Percentiles rank a stretch among this genome's conserved stretches.
Conservation (phyloP, 2,797 vertebrate genomes). For the Alectoris magna region DNA sequence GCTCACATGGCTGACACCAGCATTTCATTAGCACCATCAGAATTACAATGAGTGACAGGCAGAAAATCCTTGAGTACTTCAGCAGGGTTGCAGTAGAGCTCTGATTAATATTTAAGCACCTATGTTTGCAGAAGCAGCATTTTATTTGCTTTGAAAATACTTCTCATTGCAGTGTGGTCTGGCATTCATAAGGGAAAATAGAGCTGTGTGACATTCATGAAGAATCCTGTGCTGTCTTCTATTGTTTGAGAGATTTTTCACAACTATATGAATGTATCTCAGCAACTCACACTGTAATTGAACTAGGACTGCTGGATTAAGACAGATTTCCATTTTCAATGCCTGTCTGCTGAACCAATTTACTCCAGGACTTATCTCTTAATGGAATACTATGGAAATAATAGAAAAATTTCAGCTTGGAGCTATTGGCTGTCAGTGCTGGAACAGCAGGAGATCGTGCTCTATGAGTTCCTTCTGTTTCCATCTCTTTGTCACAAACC, state of each 20-base stretch:
- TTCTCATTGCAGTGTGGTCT: background rate
- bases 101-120: slow-evolving; percentile 64
- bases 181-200: background rate
- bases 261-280: background rate
- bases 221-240: background rate
- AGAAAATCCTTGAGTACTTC: slow-evolving; percentile 50
- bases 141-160: slow-evolving; percentile 53
- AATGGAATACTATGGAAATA: slow-evolving; percentile 10
- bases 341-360: slow-evolving; percentile 14
- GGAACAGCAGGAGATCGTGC: fast-evolving
- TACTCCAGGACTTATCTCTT: slow-evolving; percentile 12
- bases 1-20: slow-evolving; percentile 1
- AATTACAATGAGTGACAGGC: slow-evolving; percentile 47
- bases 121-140: slow-evolving; percentile 43
- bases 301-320: slow-evolving; percentile 38
- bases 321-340: background rate
- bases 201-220: background rate
- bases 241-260: slow-evolving; percentile 1
- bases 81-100: background rate
- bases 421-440: background rate
- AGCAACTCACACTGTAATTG: background rate
- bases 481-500: slow-evolving; percentile 1
- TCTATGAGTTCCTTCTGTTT: background rate
- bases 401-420: background rate
- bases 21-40: slow-evolving; percentile 39